Evolutionary conservation across 2,113 vertebrate species (phyloP), one percentile per base, ranked within the genome.

Genomic region (Oreochromis tanganicae): DNA sequence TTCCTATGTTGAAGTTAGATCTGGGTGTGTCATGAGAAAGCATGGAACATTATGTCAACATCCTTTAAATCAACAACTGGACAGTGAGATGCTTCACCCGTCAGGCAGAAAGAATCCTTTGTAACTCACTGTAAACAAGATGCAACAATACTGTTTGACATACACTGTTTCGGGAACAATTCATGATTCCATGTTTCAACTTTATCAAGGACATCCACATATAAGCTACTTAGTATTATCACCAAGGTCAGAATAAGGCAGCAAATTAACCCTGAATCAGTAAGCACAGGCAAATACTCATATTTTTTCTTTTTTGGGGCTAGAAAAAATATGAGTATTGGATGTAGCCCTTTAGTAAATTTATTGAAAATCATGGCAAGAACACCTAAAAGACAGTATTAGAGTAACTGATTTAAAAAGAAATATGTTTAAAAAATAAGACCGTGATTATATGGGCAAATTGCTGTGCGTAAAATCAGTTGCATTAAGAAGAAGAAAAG

Each of bases 21-120:
- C 29, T 57, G 92, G 93, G 94, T 92, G 94, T 93, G 91, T 84
- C 90, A 56, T 14, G 80, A 81, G 11, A 66, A 79, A 84, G 80
- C 82, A 85, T 90, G 92, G 84, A 94, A 93, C 89, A 94, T n/a
- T 87, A 8, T 87, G 84, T 90, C 85, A 90, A 85, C 86, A 92
- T 85, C 66, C 63, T 85, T 87, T 81, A 57, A 32, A 81, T 88
- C 80, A 93, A 48, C 83, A 86, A 17, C 79, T 59, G n/a, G 46
- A 81, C 81, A 75, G 52, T 52, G 50, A 81, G 71, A 88, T 73
- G 34, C 43, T 63, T 11, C 13, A 80, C 6, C n/a, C n/a, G 48
- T 57, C 57, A 84, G 38, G 56, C 55, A 66, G n/a, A 85, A 46
- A 19, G 7, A 7, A 24, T 75, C 71, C n/a, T 24, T 68, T 24